A percentile compares a stretch with the other conserved stretches of the same genome.
These are phyloP conservation scores for Tromatobia lineatoria DNA, from an alignment of 2,888 invertebrate species.

Conservation along the genomic window DNA sequence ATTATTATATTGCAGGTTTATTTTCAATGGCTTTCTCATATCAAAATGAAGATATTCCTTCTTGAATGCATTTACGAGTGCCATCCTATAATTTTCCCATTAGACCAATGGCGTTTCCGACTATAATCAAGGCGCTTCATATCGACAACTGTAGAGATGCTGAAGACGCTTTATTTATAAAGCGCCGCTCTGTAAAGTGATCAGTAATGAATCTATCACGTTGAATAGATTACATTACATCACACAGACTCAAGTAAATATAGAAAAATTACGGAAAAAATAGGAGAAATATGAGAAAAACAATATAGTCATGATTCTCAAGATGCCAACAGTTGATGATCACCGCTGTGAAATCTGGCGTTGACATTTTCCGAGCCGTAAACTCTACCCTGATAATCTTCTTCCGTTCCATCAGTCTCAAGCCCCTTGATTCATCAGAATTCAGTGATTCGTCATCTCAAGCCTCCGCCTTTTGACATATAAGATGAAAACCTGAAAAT, in stretches of 20 bases:
- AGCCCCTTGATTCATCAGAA: slow-evolving; percentile 33
- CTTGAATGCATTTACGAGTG: too few species aligned
- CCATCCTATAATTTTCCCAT: too few species aligned
- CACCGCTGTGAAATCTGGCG: slow-evolving; percentile 7
- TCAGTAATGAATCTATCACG: not conserved
- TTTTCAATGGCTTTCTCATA: not conserved
- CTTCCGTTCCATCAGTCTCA: not conserved
- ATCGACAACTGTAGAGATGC: not conserved
- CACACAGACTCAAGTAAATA: not conserved
- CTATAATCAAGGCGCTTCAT: not conserved
- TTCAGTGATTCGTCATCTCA: slow-evolving; percentile 30
- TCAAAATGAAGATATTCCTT: too few species aligned
- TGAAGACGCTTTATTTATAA: not conserved
- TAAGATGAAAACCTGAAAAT: slow-evolving; percentile 22
- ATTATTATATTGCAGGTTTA: not conserved
- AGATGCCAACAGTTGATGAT: not conserved
- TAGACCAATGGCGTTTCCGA: not conserved
- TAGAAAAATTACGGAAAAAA: slow-evolving; percentile 12
- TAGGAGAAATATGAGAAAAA: not conserved
- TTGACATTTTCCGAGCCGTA: slow-evolving; percentile 18
- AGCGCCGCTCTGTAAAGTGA: not conserved
- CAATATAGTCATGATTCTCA: slow-evolving; percentile 1
- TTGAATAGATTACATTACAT: slow-evolving; percentile 8
- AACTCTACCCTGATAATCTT: slow-evolving; percentile 26
- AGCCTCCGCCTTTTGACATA: slow-evolving; percentile 21